Evolutionary conservation across 2,797 vertebrate genomes (phyloP).

Genomic region (Lacerta viridis): DNA sequence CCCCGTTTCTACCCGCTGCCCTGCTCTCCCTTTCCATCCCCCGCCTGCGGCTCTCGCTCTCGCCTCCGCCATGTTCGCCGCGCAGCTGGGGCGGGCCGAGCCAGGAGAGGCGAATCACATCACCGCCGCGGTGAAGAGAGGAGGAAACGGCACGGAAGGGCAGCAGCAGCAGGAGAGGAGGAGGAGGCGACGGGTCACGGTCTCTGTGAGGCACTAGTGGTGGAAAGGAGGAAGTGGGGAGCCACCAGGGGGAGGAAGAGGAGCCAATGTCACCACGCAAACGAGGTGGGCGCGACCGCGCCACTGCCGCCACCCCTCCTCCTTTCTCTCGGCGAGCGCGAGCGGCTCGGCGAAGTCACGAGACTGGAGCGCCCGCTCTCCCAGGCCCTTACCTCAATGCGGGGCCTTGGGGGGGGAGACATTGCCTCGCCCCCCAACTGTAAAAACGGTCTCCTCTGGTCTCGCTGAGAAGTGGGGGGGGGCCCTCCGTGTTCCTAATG

Average conservation of each 20-base stretch:
- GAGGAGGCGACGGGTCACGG: constrained; percentile 41
- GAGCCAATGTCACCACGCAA: constrained; percentile 64
- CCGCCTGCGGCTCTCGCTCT: constrained; percentile 55
- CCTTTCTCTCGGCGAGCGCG: neutral
- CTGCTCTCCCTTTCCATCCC: neutral
- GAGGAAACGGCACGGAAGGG: constrained; percentile 13
- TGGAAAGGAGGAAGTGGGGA: neutral
- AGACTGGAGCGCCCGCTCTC: neutral
- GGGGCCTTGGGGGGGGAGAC: neutral
- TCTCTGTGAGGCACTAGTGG: constrained; percentile 32
- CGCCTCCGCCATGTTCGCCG: constrained; percentile 72
- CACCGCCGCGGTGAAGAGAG: constrained; percentile 42
- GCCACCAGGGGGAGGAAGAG: constrained; percentile 14
- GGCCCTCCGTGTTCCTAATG: too few relatives aligned
- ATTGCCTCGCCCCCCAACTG: accelerated
- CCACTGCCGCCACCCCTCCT: neutral
- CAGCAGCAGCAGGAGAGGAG: constrained; percentile 31
- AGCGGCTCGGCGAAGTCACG: constrained; percentile 17
- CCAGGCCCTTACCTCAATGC: neutral
- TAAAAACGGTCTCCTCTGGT: neutral
- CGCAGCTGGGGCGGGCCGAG: constrained; percentile 51
- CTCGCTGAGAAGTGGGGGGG: too few relatives aligned
- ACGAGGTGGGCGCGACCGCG: neutral
- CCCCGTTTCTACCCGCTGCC: constrained; percentile 42
- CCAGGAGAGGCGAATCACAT: constrained; percentile 63